phyloP scores from a whole-genome alignment of 1,140 invertebrate genomes.

The Heliconius himera region DNA sequence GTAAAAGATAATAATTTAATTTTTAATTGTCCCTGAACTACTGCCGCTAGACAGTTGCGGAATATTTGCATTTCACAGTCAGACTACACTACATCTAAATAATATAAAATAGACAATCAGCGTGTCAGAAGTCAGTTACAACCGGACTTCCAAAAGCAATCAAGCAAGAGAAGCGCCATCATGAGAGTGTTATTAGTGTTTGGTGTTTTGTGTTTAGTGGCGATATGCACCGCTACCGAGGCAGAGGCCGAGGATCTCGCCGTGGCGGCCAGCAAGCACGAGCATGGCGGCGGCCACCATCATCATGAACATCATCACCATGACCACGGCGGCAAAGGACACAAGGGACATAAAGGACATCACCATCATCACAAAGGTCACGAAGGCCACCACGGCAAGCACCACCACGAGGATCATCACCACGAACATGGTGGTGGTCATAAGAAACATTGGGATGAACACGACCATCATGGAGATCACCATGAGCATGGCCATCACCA shows the following conservation, averaged over 20 bases:
- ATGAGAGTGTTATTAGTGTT: conserved; percentile 61
- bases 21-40: conserved; percentile 48
- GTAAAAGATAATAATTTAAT: conserved; percentile 24
- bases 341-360: conserved; percentile 80
- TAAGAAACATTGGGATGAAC: conserved; percentile 86
- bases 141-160: conserved; percentile 68
- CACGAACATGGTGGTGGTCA: conserved; percentile 83
- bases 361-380: conserved; percentile 79
- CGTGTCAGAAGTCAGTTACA: conserved; percentile 68
- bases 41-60: conserved; percentile 56
- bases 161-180: conserved; percentile 32
- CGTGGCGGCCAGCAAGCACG: conserved; percentile 77
- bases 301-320: conserved; percentile 81
- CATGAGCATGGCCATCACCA: conserved; percentile 85
- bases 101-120: conserved; percentile 72
- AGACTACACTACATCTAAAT: conserved; percentile 47
- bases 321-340: conserved; percentile 79
- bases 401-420: conserved; percentile 81
- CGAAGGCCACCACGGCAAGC: conserved; percentile 78
- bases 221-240: conserved; percentile 53
- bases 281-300: conserved; percentile 79
- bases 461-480: conserved; percentile 85
- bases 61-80: conserved; percentile 64
- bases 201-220: conserved; percentile 61
- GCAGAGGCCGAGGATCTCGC: conserved; percentile 66